A percentile compares a stretch with the other conserved stretches of the same genome.
Evolutionary conservation across 1,140 invertebrate species (phyloP).

Genomic region (Phortica variegata): DNA sequence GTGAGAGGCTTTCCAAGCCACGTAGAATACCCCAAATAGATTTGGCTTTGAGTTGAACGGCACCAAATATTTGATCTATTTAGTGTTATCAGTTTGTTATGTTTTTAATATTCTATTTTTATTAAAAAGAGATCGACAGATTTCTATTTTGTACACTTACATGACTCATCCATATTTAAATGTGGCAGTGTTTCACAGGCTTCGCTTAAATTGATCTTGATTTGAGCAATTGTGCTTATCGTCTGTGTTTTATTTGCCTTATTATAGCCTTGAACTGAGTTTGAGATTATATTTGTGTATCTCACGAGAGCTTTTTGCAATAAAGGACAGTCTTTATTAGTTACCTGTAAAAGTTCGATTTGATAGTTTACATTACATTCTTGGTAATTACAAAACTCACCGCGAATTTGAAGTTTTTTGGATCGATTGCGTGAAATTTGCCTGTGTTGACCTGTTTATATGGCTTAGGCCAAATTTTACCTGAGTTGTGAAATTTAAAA

Average conservation of each 20-base stretch:
- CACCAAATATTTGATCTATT: slow-evolving; percentile 53
- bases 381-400: not conserved
- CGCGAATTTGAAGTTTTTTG: slow-evolving; percentile 16
- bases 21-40: slow-evolving; percentile 62
- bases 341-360: slow-evolving; percentile 9
- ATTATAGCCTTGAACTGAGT: slow-evolving; percentile 5
- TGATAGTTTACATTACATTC: no score
- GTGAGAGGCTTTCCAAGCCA: slow-evolving; percentile 77
- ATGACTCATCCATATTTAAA: slow-evolving; percentile 71
- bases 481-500: slow-evolving; percentile 2
- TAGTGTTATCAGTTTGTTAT: no score
- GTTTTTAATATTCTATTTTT: no score
- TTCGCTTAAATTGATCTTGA: no score
- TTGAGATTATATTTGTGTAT: slow-evolving; percentile 34
- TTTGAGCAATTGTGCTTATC: no score
- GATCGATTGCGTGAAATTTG: slow-evolving; percentile 10
- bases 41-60: slow-evolving; percentile 6
- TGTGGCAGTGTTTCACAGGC: slow-evolving; percentile 64
- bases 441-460: slow-evolving; percentile 3
- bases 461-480: slow-evolving; percentile 26
- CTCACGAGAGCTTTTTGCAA: slow-evolving; percentile 46
- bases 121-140: no score
- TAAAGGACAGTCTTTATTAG: slow-evolving; percentile 37
- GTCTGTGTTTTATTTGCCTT: no score
- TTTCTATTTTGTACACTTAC: slow-evolving; percentile 65